Evolutionary conservation across 2,888 invertebrate genomes (phyloP).

Genomic region (Lasioglossum marginatum): DNA sequence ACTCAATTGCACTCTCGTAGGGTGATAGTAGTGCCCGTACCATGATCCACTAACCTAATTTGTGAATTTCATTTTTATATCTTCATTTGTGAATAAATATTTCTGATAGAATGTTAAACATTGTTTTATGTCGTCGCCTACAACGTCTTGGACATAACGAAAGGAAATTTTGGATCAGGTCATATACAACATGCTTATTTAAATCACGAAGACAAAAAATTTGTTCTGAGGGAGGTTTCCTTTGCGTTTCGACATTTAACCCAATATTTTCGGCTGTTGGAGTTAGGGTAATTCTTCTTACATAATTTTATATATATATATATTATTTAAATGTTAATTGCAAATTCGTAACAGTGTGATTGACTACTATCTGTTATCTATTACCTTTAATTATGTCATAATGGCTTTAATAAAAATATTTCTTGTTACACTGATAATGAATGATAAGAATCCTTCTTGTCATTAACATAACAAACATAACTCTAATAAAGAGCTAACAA

Average conservation of each 20-base stretch:
- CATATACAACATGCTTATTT: conserved; percentile 44
- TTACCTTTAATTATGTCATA: background rate
- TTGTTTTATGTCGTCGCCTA: conserved; percentile 65
- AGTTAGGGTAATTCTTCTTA: conserved; percentile 70
- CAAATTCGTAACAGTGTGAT: background rate
- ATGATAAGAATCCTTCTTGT: background rate
- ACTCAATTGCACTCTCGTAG: too few relatives aligned
- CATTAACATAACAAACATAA: background rate
- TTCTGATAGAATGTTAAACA: conserved; percentile 68
- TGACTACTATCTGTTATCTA: background rate
- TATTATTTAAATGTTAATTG: background rate
- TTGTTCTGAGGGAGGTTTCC: conserved; percentile 56
- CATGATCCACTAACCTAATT: conserved; percentile 49
- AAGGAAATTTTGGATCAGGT: conserved; percentile 58
- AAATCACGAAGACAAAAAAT: conserved; percentile 56
- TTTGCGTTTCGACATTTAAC: conserved; percentile 50
- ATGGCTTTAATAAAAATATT: conserved; percentile 2
- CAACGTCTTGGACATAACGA: conserved; percentile 52
- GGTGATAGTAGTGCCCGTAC: background rate
- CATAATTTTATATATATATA: background rate
- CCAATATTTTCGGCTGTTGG: conserved; percentile 45
- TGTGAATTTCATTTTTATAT: conserved; percentile 48
- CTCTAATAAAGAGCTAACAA: background rate
- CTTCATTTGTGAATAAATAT: conserved; percentile 30
- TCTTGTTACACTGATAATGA: background rate